phyloP scores from a whole-genome alignment of 2,113 vertebrate species.

The Dasyornis broadbenti region DNA sequence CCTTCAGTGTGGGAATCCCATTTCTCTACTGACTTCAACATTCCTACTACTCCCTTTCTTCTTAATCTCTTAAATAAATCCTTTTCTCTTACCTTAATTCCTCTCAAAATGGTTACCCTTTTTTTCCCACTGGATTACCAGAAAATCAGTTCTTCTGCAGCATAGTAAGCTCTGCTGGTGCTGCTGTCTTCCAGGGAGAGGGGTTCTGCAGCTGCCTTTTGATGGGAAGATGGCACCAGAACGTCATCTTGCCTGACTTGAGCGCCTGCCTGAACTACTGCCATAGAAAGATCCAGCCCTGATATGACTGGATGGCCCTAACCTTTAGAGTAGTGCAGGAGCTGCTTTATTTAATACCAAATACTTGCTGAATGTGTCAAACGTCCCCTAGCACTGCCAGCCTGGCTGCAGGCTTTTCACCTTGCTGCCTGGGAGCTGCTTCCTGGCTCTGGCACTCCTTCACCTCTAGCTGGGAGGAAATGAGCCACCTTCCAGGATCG shows the following conservation, averaged over 20 bases:
- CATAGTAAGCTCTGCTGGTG: neutral
- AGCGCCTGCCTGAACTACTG: neutral
- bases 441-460: neutral
- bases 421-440: neutral
- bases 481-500: slow-evolving; percentile 19
- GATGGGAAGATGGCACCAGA: neutral
- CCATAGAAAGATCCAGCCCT: neutral
- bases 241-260: neutral
- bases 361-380: neutral
- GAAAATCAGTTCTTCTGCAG: neutral
- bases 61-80: neutral
- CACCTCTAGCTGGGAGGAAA: slow-evolving; percentile 32
- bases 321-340: neutral
- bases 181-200: neutral
- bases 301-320: neutral
- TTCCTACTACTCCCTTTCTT: neutral
- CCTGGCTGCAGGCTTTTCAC: neutral
- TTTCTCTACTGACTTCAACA: neutral
- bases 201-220: neutral
- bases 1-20: neutral
- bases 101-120: neutral
- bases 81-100: neutral
- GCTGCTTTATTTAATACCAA: neutral
- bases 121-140: neutral
- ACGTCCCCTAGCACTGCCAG: neutral